phyloP scores from a whole-genome alignment of 2,113 vertebrate genomes.

The Myotis davidii region DNA sequence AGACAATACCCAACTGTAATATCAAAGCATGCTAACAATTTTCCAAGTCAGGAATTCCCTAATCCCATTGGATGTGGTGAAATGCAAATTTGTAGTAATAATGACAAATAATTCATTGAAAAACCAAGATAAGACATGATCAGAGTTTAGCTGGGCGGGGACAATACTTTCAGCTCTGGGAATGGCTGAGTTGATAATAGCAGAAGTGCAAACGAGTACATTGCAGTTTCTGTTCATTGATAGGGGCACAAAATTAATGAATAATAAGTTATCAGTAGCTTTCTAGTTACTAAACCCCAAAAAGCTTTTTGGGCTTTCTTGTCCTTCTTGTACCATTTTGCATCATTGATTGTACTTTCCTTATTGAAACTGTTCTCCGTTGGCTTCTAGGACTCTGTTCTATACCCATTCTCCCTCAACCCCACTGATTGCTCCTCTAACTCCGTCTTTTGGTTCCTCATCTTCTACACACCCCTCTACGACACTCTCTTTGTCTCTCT shows the following conservation, averaged over 20 bases:
- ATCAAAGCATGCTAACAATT: neutral
- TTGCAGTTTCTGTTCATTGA: neutral
- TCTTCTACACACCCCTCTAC: neutral
- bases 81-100: neutral
- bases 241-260: neutral
- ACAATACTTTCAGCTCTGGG: neutral
- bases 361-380: neutral
- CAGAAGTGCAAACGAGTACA: neutral
- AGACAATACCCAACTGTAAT: neutral
- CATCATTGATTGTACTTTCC: neutral
- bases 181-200: neutral
- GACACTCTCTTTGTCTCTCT: neutral
- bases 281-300: neutral
- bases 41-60: neutral
- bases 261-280: neutral
- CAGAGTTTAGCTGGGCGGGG: neutral
- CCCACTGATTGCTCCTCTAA: neutral
- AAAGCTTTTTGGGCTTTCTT: neutral
- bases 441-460: neutral
- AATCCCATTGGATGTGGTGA: neutral
- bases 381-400: neutral
- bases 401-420: neutral
- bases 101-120: neutral
- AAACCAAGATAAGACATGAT: neutral
- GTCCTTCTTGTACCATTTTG: neutral